Base-by-base conservation (phyloP, 2,797 vertebrate species). In the Darevskia nairensis region DNA sequence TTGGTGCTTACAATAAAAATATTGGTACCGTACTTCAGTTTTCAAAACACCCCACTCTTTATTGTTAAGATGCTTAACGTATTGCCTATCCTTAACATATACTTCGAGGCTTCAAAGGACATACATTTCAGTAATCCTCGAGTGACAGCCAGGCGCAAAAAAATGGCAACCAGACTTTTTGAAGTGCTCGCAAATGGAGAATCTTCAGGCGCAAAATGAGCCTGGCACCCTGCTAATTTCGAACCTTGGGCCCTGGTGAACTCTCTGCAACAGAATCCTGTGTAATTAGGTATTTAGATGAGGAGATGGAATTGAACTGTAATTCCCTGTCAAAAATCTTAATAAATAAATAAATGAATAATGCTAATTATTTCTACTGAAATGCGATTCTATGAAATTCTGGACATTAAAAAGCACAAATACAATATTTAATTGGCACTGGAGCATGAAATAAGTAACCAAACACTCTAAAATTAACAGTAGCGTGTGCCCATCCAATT, bases 401-500 rank as follows among this genome's bases (percentile, higher is more conserved):
- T 68, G 39, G 44, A 66, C 59, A 75, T 50, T 29, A 17, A 74
- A 35, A 39, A 15, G 15, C n/a, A 80, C 39, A 80, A 74, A 50
- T 84, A 23, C 10, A 81, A 88, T 68, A 59, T 88, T 90, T 1
- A 80, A 50, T 61, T 88, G 61, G 84, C 82, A 85, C 1, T 82
- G 32, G 82, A 85, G 11, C 82, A 76, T 27, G 71, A 89, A 80
- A 87, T 44, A 74, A 90, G 25, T 13, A 46, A 29, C 1, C 13
- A 5, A 71, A 86, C 50, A 21, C 32, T 83, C 21, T 79, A 46
- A 76, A 92, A 71, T 41, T 50, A 82, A 84, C 64, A 81, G 32
- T 89, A 90, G 61, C 82, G n/a, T 46, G 3, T 69, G 4, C 25
- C 84, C 86, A 92, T 27, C 55, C 76, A 87, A 92, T 59, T n/a